A percentile compares a stretch with the other conserved stretches of the same genome.
Evolutionary conservation across 2,113 vertebrate genomes (phyloP).

Genomic region (Mastomys natalensis): DNA sequence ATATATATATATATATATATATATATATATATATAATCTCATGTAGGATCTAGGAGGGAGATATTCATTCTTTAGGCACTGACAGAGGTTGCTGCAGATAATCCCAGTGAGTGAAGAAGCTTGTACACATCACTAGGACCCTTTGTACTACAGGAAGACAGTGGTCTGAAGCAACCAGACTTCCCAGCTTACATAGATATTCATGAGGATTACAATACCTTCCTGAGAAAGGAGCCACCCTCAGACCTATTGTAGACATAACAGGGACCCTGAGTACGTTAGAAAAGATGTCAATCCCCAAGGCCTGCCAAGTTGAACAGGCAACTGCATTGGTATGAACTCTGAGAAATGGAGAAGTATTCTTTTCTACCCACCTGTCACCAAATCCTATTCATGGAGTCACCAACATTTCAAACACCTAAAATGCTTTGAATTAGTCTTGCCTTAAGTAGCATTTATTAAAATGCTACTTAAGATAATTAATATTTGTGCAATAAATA

Average conservation of each 20-base stretch:
- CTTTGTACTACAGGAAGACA: neutral
- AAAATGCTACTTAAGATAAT: neutral
- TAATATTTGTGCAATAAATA: neutral
- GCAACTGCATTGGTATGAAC: neutral
- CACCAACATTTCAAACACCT: neutral
- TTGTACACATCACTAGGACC: rapidly evolving
- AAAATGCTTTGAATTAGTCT: neutral
- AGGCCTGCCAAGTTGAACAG: neutral
- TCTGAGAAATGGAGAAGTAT: neutral
- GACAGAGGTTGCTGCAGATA: neutral
- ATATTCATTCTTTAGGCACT: neutral
- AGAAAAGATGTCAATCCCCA: neutral
- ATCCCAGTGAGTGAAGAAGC: rapidly evolving
- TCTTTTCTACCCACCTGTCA: neutral
- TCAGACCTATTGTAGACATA: neutral
- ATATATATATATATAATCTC: too few relatives aligned
- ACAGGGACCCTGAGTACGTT: rapidly evolving
- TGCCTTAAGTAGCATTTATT: neutral
- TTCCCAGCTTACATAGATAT: neutral
- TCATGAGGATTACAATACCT: neutral
- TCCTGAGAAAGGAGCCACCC: neutral
- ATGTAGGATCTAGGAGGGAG: neutral
- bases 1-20: too few relatives aligned
- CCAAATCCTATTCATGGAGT: neutral
- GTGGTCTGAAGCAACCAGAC: neutral